A percentile compares a stretch with the other conserved stretches of the same genome.
These are phyloP conservation scores for Lithobates sylvaticus DNA, from an alignment of 2,797 vertebrate genomes.

Conservation along the genomic window DNA sequence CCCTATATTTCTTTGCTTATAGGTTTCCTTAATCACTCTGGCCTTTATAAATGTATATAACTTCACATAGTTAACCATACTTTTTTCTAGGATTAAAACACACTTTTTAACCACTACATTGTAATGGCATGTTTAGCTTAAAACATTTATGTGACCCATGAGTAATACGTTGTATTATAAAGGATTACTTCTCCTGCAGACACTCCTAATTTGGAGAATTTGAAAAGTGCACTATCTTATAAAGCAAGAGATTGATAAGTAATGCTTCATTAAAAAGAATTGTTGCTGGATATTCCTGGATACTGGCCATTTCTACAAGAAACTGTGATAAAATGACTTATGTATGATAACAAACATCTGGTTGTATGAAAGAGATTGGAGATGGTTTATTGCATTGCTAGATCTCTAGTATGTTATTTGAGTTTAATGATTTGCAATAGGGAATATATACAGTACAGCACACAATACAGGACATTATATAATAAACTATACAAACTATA, in stretches of 20 bases:
- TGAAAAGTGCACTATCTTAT: conserved; percentile 32
- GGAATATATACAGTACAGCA: neutral
- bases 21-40: neutral
- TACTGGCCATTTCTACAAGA: conserved; percentile 38
- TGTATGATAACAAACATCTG: conserved; percentile 53
- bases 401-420: neutral
- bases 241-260: conserved; percentile 52
- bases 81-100: neutral
- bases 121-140: neutral
- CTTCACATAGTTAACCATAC: neutral
- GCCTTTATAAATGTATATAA: neutral
- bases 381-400: conserved; percentile 21
- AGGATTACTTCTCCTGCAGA: conserved; percentile 22
- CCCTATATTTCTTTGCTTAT: too few species aligned
- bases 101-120: neutral
- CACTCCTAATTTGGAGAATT: conserved; percentile 26
- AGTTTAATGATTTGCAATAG: neutral
- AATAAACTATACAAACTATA: too few species aligned
- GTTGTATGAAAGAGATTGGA: conserved; percentile 14
- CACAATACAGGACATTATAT: neutral
- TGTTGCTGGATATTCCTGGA: conserved; percentile 45
- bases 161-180: neutral
- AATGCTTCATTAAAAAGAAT: conserved; percentile 41
- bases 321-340: conserved; percentile 47
- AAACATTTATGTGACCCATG: conserved; percentile 42